A percentile compares a stretch with the other conserved stretches of the same genome.
These are phyloP conservation scores for Mastacembelus armatus DNA, from an alignment of 2,797 vertebrate species.

Conservation along the genomic window DNA sequence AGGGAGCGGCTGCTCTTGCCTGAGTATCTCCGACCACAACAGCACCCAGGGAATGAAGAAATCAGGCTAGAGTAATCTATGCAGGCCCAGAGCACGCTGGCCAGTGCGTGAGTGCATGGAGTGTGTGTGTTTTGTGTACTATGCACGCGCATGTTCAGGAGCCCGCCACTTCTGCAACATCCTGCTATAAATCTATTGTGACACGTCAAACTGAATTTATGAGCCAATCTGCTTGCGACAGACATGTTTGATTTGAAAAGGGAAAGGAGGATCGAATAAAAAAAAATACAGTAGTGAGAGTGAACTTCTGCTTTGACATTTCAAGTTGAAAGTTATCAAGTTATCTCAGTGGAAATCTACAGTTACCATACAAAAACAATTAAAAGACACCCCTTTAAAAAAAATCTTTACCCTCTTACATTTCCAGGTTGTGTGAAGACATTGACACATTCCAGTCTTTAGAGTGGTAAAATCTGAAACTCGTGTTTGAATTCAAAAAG, in stretches of 20 bases:
- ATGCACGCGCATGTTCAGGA: conserved; percentile 75
- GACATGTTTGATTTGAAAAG: conserved; percentile 84
- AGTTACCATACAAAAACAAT: background rate
- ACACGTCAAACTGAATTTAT: conserved; percentile 98
- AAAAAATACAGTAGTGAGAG: conserved; percentile 39
- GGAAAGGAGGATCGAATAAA: conserved; percentile 64
- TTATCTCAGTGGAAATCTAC: background rate
- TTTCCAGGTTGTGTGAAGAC: background rate
- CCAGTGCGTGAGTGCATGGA: conserved; percentile 30
- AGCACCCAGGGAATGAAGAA: conserved; percentile 94
- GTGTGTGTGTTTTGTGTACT: conserved; percentile 30
- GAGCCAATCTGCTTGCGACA: conserved; percentile 97
- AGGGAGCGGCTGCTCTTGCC: conserved; percentile 92
- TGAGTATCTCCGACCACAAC: conserved; percentile 96
- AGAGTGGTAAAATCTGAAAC: background rate
- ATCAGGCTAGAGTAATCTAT: conserved; percentile 95
- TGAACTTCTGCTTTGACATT: conserved; percentile 62
- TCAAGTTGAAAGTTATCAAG: no score
- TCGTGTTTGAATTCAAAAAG: background rate
- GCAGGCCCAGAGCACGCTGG: conserved; percentile 85
- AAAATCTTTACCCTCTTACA: background rate
- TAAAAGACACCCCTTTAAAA: background rate
- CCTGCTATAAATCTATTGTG: conserved; percentile 99
- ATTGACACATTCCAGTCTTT: background rate
- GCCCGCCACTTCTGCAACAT: conserved; percentile 98